Evolutionary conservation across 2,888 invertebrate genomes (phyloP), one percentile per base, ranked within the genome.

Genomic region (Baronia brevicornis): DNA sequence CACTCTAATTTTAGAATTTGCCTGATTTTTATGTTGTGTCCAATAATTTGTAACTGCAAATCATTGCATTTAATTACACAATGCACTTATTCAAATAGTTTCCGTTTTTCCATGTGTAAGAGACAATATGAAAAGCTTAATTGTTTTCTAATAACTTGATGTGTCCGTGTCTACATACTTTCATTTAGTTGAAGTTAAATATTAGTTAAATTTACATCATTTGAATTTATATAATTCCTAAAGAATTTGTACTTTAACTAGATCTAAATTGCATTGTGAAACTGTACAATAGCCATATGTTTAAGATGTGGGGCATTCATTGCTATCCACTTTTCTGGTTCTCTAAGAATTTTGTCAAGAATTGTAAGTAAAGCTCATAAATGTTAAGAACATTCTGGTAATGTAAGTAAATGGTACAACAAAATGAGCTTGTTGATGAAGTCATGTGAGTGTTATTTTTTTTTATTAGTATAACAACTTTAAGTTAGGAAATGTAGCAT

Each of bases 201-300:
- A 64, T 80, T 82, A 82, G 80, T 80, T 82, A 77, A 80, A 79
- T 78, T 79, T 70, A 73, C 66, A 72, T 71, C 59, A 63, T 71
- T 72, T 77, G 68, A 75, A 74, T 71, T 71, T 63, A 63, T 79
- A 72, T 80, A 75, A 71, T 71, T 75, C 71, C 74, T 77, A 70
- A 77, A 79, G 69, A 73, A 73, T 78, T 80, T 82, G 80, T 84
- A 82, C 79, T 82, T 80, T 80, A 79, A 80, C 73, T 82, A 82
- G 79, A 73, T 75, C 77, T 82, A 82, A 82, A 82, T 78, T 75
- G 53, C 71, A 77, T 70, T 80, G 73, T 80, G 69, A 71, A 78
- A 75, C 64, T 77, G 71, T 78, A 74, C 73, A 79, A 80, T 80
- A 80, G 79, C 74, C 77, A 73, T 79, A 74, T 62, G 58, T 70